Percentiles rank a stretch among this genome's conserved stretches.
Conservation (phyloP, 2,797 vertebrate genomes). For the Coilia nasus region DNA sequence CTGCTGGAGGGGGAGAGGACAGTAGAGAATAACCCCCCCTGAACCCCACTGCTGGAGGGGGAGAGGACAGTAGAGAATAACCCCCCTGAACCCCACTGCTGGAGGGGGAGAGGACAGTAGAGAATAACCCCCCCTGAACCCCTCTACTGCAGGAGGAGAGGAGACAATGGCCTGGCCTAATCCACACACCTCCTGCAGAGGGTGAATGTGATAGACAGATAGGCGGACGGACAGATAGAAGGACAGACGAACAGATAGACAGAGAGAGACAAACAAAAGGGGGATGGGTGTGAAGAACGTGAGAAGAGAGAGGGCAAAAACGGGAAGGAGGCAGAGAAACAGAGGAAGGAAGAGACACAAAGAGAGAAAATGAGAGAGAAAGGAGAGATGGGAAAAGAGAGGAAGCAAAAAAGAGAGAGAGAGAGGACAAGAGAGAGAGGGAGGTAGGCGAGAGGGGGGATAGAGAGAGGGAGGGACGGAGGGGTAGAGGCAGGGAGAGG, state of each 20-base stretch:
- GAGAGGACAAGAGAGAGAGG: not conserved
- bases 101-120: not conserved
- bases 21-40: too few relatives aligned
- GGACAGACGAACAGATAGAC: not conserved
- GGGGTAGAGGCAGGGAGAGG: constrained; percentile 57
- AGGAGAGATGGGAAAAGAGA: not conserved
- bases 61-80: too few relatives aligned
- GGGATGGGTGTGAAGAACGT: not conserved
- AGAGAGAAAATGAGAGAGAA: not conserved
- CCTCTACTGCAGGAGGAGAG: too few relatives aligned
- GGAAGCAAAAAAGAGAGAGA: not conserved
- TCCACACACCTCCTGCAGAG: not conserved
- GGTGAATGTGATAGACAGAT: not conserved
- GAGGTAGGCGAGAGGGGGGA: constrained; percentile 55
- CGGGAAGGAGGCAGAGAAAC: not conserved
- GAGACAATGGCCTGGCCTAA: not conserved
- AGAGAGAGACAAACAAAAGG: not conserved
- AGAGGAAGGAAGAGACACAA: not conserved
- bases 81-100: too few relatives aligned
- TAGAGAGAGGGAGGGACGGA: constrained; percentile 68
- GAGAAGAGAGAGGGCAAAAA: not conserved
- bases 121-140: not conserved
- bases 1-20: too few relatives aligned
- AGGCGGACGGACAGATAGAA: not conserved
- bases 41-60: too few relatives aligned